Conservation (phyloP, 2,888 invertebrate species). For the Aphidoletes aphidimyza region DNA sequence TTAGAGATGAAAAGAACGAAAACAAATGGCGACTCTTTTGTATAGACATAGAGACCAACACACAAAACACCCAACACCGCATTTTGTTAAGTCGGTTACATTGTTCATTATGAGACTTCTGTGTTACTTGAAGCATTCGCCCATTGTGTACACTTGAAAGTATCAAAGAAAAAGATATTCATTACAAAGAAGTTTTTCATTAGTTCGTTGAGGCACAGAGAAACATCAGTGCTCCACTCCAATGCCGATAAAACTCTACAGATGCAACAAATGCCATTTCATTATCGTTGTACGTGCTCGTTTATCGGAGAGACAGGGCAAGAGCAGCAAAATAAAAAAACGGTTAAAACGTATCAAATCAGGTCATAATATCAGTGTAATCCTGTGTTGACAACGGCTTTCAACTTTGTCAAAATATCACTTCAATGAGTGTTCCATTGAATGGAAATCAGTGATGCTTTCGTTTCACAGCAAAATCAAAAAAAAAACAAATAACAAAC, state of each 20-base stretch:
- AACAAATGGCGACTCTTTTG: background rate
- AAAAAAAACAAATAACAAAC: too few relatives aligned
- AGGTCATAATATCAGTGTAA: too few relatives aligned
- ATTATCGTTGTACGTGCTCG: background rate
- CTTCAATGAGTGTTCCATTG: too few relatives aligned
- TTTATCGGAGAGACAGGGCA: background rate
- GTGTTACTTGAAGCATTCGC: background rate
- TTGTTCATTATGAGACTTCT: background rate
- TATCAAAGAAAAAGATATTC: background rate
- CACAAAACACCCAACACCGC: background rate
- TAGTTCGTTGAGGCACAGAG: background rate
- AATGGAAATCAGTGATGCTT: too few relatives aligned
- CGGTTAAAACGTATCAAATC: too few relatives aligned
- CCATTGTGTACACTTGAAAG: background rate
- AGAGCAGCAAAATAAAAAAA: background rate
- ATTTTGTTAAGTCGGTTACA: background rate
- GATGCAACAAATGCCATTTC: background rate
- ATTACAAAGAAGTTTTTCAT: slow-evolving; percentile 8
- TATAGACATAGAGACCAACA: too few relatives aligned
- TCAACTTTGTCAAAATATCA: too few relatives aligned
- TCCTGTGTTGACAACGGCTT: too few relatives aligned
- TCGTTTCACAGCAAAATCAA: too few relatives aligned
- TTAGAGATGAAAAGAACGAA: background rate
- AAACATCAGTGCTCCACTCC: background rate
- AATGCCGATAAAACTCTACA: background rate